Base-by-base conservation (phyloP, 1,140 invertebrate species). In the Arion vulgaris region DNA sequence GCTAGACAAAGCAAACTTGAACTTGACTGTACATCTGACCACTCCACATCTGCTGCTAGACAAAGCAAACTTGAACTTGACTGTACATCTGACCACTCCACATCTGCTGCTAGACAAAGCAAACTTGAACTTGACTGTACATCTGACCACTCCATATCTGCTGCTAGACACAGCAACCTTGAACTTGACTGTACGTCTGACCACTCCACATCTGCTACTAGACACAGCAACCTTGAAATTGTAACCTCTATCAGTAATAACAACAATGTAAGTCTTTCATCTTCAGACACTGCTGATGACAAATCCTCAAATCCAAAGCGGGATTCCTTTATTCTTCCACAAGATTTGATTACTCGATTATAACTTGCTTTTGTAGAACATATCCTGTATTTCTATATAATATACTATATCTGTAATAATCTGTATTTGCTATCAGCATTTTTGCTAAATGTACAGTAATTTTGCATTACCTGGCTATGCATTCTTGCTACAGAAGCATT, bases 241-340 rank as follows among this genome's bases (percentile, higher is more conserved):
- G 51, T 19, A 26, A 9, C 51, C 51, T 57, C 51, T 15, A 23
- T 15, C 15, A 45, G 41, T 45, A 7, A 2, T 57, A 57, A 57
- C 51, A 57, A 26, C 51, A 57, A 19, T 19, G 1, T 23, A 23
- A 57, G 17, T 26, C 51, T 23, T 57, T 57, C 51, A 57, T 23
- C 26, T 57, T 57, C 51, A 57, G 15, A 23, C 26, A 57, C 2
- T 57, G 26, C 51, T 23, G 23, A 9, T 23, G 26, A 57, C 1
- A 38, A 32, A 19, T 69, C 68, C 15, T 69, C 28, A 34, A n/a
- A 34, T 34, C 68, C 15, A 38, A 73, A 41, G 1, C 71, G 38
- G 5, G 34, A 73, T n/a, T 53, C 74, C 28, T 76, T 76, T 57
- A 76, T 39, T 17, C 49, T 76, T 53, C 74, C 74, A 13, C 45